These are phyloP conservation scores for Emydura subglobosa DNA, from an alignment of 2,113 vertebrate genomes.

Conservation along the genomic window DNA sequence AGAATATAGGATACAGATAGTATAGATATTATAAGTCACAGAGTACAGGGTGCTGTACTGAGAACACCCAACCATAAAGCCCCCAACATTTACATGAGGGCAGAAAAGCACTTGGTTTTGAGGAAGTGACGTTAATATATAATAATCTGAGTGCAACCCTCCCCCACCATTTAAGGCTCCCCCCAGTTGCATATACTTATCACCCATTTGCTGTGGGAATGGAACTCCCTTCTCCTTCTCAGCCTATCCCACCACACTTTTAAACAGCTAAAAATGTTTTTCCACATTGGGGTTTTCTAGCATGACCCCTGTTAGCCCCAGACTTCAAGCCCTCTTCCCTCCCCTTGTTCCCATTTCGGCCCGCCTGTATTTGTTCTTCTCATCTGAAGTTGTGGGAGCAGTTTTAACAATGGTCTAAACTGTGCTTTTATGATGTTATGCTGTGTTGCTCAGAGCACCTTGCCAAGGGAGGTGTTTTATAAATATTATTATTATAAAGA, in stretches of 20 bases:
- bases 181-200: neutral
- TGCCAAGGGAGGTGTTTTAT: conserved; percentile 62
- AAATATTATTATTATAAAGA: conserved; percentile 67
- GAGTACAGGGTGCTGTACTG: neutral
- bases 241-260: neutral
- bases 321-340: neutral
- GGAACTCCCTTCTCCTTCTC: neutral
- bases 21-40: neutral
- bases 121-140: too few relatives aligned
- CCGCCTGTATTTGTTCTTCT: conserved; percentile 30
- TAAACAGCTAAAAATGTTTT: neutral
- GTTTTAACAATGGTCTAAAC: conserved; percentile 51
- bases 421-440: conserved; percentile 52
- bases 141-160: too few relatives aligned
- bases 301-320: neutral
- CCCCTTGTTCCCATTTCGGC: neutral
- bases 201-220: neutral
- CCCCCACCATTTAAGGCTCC: neutral
- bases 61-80: neutral
- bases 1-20: too few relatives aligned
- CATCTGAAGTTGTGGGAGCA: conserved; percentile 8
- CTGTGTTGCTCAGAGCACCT: conserved; percentile 16
- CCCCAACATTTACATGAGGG: too few relatives aligned
- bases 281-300: neutral
- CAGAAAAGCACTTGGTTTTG: neutral